These are phyloP conservation scores for Fistularia tabacaria DNA, from an alignment of 2,797 vertebrate species.

Conservation along the genomic window DNA sequence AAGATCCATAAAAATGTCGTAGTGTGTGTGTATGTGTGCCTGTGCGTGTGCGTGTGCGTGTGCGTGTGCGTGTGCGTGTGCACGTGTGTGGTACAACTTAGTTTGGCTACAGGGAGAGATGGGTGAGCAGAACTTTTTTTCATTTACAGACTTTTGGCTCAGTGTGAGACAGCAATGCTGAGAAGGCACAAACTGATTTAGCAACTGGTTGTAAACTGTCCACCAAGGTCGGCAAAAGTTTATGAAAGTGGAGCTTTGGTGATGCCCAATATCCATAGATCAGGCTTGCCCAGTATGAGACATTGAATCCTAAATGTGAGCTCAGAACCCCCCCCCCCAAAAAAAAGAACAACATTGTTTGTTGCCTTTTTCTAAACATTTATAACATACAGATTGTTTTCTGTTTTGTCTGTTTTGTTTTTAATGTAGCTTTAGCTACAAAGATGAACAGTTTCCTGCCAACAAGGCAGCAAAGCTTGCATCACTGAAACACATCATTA, in stretches of 20 bases:
- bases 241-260: constrained; percentile 36
- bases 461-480: constrained; percentile 15
- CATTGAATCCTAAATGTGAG: constrained; percentile 16
- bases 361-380: constrained; percentile 4
- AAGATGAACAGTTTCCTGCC: constrained; percentile 1
- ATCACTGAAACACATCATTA: constrained; percentile 44
- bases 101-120: too few species aligned
- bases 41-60: too few species aligned
- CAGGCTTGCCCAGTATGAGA: too few species aligned
- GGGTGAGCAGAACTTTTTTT: neutral
- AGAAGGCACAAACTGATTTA: constrained; percentile 37
- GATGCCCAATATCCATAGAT: too few species aligned
- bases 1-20: too few species aligned
- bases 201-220: constrained; percentile 35
- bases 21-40: too few species aligned
- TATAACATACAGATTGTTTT: neutral
- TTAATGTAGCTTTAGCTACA: neutral
- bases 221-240: constrained; percentile 42
- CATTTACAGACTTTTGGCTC: constrained; percentile 49
- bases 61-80: too few species aligned
- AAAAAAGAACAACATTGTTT: constrained; percentile 1
- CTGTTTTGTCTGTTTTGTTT: neutral
- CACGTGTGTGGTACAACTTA: too few species aligned
- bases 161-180: constrained; percentile 33
- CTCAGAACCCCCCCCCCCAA: constrained; percentile 5